A percentile compares a stretch with the other conserved stretches of the same genome.
These are phyloP conservation scores for Lycocerus yunnanus DNA, from an alignment of 2,888 invertebrate genomes.

Conservation along the genomic window DNA sequence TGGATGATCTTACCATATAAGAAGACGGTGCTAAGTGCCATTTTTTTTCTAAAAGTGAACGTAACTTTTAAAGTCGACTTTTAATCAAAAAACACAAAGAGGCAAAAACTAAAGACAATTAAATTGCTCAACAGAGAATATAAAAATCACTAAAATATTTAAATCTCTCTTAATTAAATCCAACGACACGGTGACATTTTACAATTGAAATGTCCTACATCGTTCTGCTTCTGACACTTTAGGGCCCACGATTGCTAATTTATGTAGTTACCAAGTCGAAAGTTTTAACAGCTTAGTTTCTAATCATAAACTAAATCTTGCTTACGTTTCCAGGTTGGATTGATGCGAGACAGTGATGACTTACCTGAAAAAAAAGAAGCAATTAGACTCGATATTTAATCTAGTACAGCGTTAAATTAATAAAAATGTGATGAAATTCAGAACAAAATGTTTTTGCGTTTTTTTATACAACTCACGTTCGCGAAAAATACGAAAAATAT, in stretches of 20 bases:
- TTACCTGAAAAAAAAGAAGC: neutral
- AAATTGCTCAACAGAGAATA: too few species aligned
- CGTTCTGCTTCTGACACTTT: neutral
- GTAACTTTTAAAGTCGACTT: neutral
- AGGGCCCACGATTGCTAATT: neutral
- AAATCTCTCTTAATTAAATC: neutral
- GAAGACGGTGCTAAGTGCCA: neutral
- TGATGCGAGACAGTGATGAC: neutral
- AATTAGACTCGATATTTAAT: neutral
- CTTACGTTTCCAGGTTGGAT: neutral
- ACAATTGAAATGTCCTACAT: neutral
- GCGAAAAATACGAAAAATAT: neutral
- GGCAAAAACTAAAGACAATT: neutral
- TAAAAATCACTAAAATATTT: neutral
- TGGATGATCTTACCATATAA: neutral
- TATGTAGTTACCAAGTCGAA: neutral
- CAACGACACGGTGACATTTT: neutral
- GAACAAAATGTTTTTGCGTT: neutral
- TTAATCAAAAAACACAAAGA: neutral
- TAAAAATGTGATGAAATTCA: neutral
- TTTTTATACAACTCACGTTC: neutral
- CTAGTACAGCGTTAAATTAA: neutral
- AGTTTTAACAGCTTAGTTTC: neutral
- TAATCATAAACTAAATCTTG: neutral
- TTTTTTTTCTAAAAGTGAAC: neutral